Evolutionary conservation across 1,140 invertebrate species (phyloP).

Genomic region (Ridgeia piscesae): DNA sequence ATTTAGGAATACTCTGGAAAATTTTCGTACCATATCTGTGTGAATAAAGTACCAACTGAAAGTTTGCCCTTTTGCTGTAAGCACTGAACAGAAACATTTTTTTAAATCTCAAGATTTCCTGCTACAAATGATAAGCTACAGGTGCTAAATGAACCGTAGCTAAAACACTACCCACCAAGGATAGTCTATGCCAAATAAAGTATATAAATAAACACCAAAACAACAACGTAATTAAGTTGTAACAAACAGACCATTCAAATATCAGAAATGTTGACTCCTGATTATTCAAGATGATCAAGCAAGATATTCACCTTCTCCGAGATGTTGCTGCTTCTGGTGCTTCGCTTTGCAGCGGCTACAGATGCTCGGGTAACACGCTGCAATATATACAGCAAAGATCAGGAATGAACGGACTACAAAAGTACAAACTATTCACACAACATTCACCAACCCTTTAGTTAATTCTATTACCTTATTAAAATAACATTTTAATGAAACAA

Average conservation of each 20-base stretch:
- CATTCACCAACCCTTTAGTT: too few relatives aligned
- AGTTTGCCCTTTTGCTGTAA: not conserved
- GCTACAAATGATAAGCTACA: not conserved
- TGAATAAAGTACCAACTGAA: too few relatives aligned
- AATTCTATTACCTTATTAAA: too few relatives aligned
- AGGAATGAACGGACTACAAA: slow-evolving; percentile 16
- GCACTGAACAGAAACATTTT: not conserved
- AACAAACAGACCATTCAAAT: not conserved
- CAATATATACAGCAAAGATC: not conserved
- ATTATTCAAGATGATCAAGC: not conserved
- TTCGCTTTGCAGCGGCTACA: not conserved
- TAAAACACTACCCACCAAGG: not conserved
- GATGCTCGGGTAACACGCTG: not conserved
- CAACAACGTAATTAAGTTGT: too few relatives aligned
- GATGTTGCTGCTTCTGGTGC: not conserved
- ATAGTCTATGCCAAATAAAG: too few relatives aligned
- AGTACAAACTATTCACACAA: slow-evolving; percentile 9
- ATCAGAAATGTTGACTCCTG: not conserved
- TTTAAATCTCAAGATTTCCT: not conserved
- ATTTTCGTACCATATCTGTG: too few relatives aligned
- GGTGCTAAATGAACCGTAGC: not conserved
- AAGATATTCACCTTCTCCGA: not conserved
- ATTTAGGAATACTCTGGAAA: too few relatives aligned
- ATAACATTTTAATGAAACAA: too few relatives aligned
- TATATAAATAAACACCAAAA: too few relatives aligned